phyloP scores from a whole-genome alignment of 1,140 invertebrate genomes.

The Danaus melanippus region DNA sequence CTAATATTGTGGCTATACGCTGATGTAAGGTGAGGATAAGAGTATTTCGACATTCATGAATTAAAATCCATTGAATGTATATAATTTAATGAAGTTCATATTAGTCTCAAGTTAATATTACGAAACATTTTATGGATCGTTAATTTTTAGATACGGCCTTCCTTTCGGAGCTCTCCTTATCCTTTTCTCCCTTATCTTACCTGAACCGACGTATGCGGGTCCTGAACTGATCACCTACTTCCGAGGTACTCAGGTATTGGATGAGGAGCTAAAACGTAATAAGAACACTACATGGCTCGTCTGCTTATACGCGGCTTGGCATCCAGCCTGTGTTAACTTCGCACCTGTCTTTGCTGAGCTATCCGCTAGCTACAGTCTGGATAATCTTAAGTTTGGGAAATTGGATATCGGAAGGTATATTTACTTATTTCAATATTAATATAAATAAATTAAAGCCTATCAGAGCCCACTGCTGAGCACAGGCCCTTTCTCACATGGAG shows the following conservation, averaged over 20 bases:
- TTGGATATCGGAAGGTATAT: slow-evolving; percentile 89
- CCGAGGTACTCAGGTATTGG: slow-evolving; percentile 77
- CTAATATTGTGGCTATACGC: slow-evolving; percentile 93
- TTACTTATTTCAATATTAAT: slow-evolving; percentile 23
- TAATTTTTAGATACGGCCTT: slow-evolving; percentile 77
- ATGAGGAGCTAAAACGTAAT: slow-evolving; percentile 85
- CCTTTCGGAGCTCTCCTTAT: slow-evolving; percentile 86
- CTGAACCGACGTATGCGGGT: slow-evolving; percentile 92
- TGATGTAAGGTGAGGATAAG: slow-evolving; percentile 82
- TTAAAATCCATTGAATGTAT: too few species aligned
- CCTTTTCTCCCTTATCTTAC: slow-evolving; percentile 85
- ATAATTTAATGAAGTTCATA: too few species aligned
- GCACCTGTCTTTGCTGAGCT: slow-evolving; percentile 92
- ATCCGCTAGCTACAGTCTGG: slow-evolving; percentile 85
- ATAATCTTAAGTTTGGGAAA: slow-evolving; percentile 97
- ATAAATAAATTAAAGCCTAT: too few species aligned
- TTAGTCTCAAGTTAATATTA: too few species aligned
- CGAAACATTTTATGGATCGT: not conserved
- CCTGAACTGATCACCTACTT: slow-evolving; percentile 93
- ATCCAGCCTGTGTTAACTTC: slow-evolving; percentile 93
- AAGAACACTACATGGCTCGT: slow-evolving; percentile 89
- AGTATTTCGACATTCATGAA: too few species aligned
- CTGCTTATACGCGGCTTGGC: slow-evolving; percentile 97
- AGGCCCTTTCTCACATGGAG: too few species aligned
- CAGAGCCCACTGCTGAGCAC: too few species aligned